Percentiles rank a stretch among this genome's conserved stretches.
Conservation (phyloP, 2,888 invertebrate species). For the Chromoteleia sp. region DNA sequence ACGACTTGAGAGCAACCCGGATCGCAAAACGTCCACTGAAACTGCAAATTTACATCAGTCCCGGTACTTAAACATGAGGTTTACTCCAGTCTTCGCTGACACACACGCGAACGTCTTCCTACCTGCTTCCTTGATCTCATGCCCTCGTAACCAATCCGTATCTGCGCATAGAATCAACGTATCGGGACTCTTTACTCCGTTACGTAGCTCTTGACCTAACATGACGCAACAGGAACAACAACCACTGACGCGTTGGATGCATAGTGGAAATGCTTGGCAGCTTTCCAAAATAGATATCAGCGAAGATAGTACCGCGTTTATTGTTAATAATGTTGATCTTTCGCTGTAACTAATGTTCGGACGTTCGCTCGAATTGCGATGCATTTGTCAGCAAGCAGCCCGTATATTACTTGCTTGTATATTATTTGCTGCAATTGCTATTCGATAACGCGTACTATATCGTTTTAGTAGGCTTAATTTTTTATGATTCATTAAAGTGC, state of each 20-base stretch:
- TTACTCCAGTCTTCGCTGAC: conserved; percentile 20
- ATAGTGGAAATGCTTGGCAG: conserved; percentile 56
- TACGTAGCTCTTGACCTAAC: conserved; percentile 59
- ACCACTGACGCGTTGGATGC: conserved; percentile 14
- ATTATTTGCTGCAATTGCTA: conserved; percentile 12
- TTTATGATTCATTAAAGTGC: no score
- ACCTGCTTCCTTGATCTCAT: conserved; percentile 9
- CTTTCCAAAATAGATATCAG: conserved; percentile 64
- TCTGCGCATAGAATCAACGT: conserved; percentile 23
- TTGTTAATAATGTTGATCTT: conserved; percentile 58
- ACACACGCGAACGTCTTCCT: conserved; percentile 10
- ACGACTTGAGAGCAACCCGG: conserved; percentile 8
- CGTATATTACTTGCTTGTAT: not conserved
- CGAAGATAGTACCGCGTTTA: conserved; percentile 42
- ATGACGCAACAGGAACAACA: conserved; percentile 68
- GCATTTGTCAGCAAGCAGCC: conserved; percentile 29
- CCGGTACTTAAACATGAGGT: conserved; percentile 14
- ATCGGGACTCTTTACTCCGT: conserved; percentile 50
- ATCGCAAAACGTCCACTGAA: conserved; percentile 23
- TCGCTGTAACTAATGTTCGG: conserved; percentile 35
- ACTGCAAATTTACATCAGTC: conserved; percentile 39
- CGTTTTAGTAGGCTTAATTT: no score
- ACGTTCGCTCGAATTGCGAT: conserved; percentile 16
- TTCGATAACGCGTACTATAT: not conserved
- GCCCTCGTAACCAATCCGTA: conserved; percentile 30